Conservation (phyloP, 2,888 invertebrate genomes). For the Drosophila siamana region DNA sequence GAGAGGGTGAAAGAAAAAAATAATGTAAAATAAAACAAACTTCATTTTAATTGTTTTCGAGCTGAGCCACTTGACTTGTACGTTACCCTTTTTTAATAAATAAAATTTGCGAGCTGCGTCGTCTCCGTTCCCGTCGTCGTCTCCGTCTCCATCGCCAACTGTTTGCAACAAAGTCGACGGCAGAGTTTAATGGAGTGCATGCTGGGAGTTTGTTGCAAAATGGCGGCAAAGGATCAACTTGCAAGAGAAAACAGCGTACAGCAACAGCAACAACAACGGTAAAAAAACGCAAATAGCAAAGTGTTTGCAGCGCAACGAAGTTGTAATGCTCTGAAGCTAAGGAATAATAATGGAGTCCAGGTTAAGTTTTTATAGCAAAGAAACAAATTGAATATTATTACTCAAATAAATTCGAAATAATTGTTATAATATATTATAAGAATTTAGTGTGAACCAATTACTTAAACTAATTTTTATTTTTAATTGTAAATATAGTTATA, state of each 20-base stretch:
- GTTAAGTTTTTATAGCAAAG: too few species aligned
- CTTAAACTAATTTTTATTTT: too few species aligned
- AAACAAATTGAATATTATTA: too few species aligned
- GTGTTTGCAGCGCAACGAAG: not conserved
- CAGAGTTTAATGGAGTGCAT: slow-evolving; percentile 81
- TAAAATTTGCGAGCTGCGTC: slow-evolving; percentile 68
- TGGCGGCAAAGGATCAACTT: slow-evolving; percentile 81
- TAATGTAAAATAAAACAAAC: slow-evolving; percentile 58
- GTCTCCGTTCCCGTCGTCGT: not conserved
- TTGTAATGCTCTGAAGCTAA: not conserved
- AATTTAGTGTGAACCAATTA: too few species aligned
- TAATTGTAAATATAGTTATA: too few species aligned
- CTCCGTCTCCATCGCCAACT: not conserved
- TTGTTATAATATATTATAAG: too few species aligned
- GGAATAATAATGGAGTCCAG: too few species aligned
- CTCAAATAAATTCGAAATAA: too few species aligned
- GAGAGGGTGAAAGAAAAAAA: slow-evolving; percentile 20
- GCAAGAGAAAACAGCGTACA: slow-evolving; percentile 58
- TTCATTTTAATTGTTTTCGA: slow-evolving; percentile 78
- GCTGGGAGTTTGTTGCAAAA: slow-evolving; percentile 72
- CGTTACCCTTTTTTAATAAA: slow-evolving; percentile 79
- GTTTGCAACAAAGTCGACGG: slow-evolving; percentile 76
- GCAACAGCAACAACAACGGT: slow-evolving; percentile 35
- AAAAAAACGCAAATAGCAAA: slow-evolving; percentile 40
- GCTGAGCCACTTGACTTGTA: slow-evolving; percentile 80